Percentiles rank a stretch among this genome's conserved stretches.
Conservation (phyloP, 2,797 vertebrate genomes). For the Streptopelia turtur region DNA sequence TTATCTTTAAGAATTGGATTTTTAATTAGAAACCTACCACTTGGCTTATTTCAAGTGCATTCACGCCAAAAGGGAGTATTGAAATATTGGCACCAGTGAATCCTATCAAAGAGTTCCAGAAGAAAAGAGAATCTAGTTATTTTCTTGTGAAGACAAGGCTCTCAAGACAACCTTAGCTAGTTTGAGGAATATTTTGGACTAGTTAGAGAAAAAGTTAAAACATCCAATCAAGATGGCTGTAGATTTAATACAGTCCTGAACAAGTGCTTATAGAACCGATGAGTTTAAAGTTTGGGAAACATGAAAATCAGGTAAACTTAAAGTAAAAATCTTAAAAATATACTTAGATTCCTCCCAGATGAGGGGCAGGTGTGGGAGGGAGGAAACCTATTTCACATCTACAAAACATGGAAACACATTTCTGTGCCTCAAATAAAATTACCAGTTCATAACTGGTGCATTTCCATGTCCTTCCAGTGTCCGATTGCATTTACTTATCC, state of each 20-base stretch:
- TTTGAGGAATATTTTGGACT: background rate
- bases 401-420: rapidly evolving
- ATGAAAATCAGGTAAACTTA: background rate
- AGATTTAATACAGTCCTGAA: background rate
- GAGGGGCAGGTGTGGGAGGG: background rate
- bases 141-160: background rate
- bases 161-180: background rate
- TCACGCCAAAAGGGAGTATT: background rate
- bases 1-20: background rate
- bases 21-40: slow-evolving; percentile 10
- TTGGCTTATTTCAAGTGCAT: background rate
- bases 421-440: background rate
- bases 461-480: background rate
- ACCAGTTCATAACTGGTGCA: background rate
- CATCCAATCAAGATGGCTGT: background rate
- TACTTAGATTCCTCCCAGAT: background rate
- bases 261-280: background rate
- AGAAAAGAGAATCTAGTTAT: slow-evolving; percentile 19
- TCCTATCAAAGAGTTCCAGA: background rate
- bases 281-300: background rate
- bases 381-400: background rate
- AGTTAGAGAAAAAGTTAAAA: background rate
- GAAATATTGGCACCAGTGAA: background rate
- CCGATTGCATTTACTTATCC: background rate
- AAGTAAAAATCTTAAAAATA: background rate